Evolutionary conservation across 2,113 vertebrate genomes (phyloP).

Genomic region (Balaeniceps rex): DNA sequence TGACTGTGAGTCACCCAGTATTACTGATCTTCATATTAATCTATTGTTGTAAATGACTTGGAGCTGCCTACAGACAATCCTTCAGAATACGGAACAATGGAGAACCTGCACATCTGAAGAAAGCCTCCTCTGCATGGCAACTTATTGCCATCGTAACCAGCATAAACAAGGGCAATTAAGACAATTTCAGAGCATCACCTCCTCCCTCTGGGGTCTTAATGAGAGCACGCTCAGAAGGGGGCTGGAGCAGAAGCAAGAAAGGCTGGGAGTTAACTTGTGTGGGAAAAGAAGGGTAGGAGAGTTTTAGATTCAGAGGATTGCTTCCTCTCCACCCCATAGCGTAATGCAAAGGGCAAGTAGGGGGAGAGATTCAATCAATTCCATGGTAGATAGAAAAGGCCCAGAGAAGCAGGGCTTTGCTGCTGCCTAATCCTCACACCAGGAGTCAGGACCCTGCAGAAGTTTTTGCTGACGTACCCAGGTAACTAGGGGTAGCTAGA

Average conservation of each 20-base stretch:
- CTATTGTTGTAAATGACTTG: conserved; percentile 69
- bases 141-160: conserved; percentile 65
- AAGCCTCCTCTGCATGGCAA: conserved; percentile 60
- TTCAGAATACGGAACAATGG: conserved; percentile 56
- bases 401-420: neutral
- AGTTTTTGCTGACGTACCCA: neutral
- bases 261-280: neutral
- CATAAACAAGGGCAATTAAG: conserved; percentile 70
- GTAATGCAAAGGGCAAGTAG: neutral
- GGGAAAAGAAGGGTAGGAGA: neutral
- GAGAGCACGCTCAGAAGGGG: conserved; percentile 45
- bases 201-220: conserved; percentile 63
- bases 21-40: conserved; percentile 61
- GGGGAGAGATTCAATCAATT: neutral
- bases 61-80: conserved; percentile 69
- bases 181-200: conserved; percentile 65
- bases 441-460: neutral
- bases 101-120: conserved; percentile 46
- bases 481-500: neutral
- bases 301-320: neutral
- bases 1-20: conserved; percentile 64
- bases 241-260: conserved; percentile 28
- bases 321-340: neutral
- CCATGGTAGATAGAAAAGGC: neutral
- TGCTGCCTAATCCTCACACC: neutral